Evolutionary conservation across 2,888 invertebrate genomes (phyloP).

Genomic region (Caprella mutica): DNA sequence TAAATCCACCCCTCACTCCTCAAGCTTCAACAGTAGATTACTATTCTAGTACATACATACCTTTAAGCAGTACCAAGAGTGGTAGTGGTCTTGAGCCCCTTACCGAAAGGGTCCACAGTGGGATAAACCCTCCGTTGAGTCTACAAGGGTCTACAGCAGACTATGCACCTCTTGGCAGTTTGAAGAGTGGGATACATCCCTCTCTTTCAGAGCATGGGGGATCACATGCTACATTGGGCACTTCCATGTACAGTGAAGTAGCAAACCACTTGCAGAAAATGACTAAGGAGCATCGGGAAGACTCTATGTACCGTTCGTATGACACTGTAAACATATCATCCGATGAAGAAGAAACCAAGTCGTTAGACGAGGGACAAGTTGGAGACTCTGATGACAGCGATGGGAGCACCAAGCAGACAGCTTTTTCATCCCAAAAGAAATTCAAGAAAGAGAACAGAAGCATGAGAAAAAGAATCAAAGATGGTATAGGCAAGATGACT

Average conservation of each 20-base stretch:
- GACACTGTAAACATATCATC: constrained; percentile 29
- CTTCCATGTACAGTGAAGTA: neutral
- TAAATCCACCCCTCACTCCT: constrained; percentile 5
- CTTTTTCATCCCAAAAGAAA: neutral
- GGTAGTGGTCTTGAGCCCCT: too few species aligned
- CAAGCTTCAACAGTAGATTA: neutral
- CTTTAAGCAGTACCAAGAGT: neutral
- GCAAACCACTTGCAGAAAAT: neutral
- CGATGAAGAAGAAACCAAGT: constrained; percentile 14
- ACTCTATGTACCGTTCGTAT: constrained; percentile 28
- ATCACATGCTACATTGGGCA: neutral
- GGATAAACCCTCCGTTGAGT: constrained; percentile 7
- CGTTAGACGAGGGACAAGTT: constrained; percentile 15
- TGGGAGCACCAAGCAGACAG: neutral
- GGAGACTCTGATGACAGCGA: constrained; percentile 13
- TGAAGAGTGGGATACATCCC: constrained; percentile 1
- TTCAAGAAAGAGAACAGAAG: constrained; percentile 7
- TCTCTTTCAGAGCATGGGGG: neutral
- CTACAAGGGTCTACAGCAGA: neutral
- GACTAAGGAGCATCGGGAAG: constrained; percentile 13
- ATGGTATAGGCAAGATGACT: neutral
- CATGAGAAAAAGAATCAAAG: neutral
- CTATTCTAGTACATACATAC: neutral
- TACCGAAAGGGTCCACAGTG: too few species aligned
- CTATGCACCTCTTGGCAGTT: neutral